phyloP scores from a whole-genome alignment of 2,113 vertebrate genomes.

The Antechinus flavipes region DNA sequence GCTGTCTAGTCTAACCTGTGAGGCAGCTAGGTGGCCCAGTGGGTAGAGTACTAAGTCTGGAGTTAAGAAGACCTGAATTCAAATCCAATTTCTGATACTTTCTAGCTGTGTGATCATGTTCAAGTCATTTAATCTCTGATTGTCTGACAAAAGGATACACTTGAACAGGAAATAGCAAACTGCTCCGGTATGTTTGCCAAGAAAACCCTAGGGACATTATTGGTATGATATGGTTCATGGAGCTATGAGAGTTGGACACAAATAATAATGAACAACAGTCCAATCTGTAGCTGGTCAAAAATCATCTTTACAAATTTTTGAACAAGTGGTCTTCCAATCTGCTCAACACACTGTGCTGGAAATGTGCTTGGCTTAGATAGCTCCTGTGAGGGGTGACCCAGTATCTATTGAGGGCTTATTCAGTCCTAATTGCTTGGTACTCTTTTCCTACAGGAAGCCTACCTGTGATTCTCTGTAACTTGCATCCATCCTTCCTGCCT shows the following conservation, averaged over 20 bases:
- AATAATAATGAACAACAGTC: not conserved
- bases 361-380: not conserved
- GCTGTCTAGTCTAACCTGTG: not conserved
- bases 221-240: too few species aligned
- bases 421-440: not conserved
- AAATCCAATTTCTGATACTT: too few species aligned
- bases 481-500: not conserved
- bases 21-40: too few species aligned
- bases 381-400: not conserved
- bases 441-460: not conserved
- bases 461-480: not conserved
- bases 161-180: too few species aligned
- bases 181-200: too few species aligned
- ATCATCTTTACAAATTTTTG: not conserved
- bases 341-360: not conserved
- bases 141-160: too few species aligned
- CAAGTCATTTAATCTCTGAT: too few species aligned
- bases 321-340: not conserved
- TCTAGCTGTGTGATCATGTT: too few species aligned
- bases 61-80: too few species aligned
- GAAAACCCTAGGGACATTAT: too few species aligned
- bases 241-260: too few species aligned
- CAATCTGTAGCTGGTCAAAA: not conserved
- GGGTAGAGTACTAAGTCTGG: too few species aligned
- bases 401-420: not conserved